phyloP scores from a whole-genome alignment of 2,113 vertebrate species.

The Amia ocellicauda region DNA sequence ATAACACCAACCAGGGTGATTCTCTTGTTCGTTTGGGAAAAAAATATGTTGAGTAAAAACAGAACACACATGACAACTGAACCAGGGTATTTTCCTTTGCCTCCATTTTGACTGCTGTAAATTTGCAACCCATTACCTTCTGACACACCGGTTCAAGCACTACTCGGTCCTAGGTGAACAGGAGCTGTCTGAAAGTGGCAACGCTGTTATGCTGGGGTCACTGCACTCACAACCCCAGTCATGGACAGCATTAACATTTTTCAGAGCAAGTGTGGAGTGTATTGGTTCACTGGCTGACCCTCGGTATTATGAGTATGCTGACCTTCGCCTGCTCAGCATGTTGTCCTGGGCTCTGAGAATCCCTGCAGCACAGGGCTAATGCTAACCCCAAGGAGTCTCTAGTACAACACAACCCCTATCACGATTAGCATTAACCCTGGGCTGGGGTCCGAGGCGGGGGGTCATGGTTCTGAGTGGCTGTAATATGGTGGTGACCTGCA shows the following conservation, averaged over 20 bases:
- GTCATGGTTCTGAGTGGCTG: not conserved
- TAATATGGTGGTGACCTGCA: slow-evolving; percentile 33
- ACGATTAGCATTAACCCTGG: slow-evolving; percentile 79
- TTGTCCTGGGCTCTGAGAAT: not conserved
- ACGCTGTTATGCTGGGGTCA: slow-evolving; percentile 37
- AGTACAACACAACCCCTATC: slow-evolving; percentile 67
- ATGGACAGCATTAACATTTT: slow-evolving; percentile 45
- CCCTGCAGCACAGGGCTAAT: slow-evolving; percentile 61
- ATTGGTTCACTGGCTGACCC: no score
- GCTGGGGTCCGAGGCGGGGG: slow-evolving; percentile 30
- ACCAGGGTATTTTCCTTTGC: no score
- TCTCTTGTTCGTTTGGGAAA: no score
- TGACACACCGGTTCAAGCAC: no score
- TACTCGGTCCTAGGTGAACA: not conserved
- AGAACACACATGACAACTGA: no score
- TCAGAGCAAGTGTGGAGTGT: slow-evolving; percentile 3
- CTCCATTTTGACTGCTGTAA: no score
- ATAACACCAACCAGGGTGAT: no score
- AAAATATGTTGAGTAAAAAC: no score
- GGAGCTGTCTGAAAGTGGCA: slow-evolving; percentile 30
- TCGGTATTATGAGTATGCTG: no score
- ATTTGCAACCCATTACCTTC: no score
- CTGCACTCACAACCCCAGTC: slow-evolving; percentile 34
- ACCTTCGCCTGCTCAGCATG: no score
- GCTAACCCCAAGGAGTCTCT: slow-evolving; percentile 70